Evolutionary conservation across 2,888 invertebrate genomes (phyloP).

Genomic region (Crocallis elinguaria): DNA sequence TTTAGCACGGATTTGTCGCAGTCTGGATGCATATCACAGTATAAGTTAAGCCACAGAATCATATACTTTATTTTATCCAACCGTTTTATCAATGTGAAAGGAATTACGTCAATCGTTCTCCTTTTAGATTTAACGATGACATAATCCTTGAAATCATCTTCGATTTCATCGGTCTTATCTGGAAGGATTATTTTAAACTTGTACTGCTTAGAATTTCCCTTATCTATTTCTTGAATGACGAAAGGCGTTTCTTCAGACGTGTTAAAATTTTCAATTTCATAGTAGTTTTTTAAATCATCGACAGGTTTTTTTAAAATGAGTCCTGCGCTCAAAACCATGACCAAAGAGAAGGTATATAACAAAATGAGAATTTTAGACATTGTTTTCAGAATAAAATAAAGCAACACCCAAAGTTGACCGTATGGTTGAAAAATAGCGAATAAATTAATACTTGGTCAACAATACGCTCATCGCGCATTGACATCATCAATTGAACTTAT

Average conservation of each 20-base stretch:
- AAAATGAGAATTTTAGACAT: slow-evolving; percentile 32
- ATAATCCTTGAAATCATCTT: slow-evolving; percentile 40
- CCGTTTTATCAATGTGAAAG: slow-evolving; percentile 40
- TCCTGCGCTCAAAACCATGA: slow-evolving; percentile 28
- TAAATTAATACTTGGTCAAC: slow-evolving; percentile 38
- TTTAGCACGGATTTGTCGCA: slow-evolving; percentile 52
- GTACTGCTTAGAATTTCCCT: slow-evolving; percentile 34
- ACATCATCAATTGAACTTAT: slow-evolving; percentile 57
- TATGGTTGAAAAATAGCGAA: slow-evolving; percentile 26
- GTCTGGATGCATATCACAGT: slow-evolving; percentile 56
- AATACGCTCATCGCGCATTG: slow-evolving; percentile 39
- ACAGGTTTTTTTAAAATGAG: slow-evolving; percentile 32
- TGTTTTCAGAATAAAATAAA: not conserved
- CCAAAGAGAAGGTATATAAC: slow-evolving; percentile 27
- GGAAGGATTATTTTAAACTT: slow-evolving; percentile 39
- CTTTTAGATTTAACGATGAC: slow-evolving; percentile 48
- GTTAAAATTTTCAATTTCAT: slow-evolving; percentile 41
- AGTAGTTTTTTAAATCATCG: slow-evolving; percentile 35
- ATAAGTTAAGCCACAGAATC: slow-evolving; percentile 53
- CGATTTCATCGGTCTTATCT: slow-evolving; percentile 34
- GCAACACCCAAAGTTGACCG: slow-evolving; percentile 9
- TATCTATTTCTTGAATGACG: slow-evolving; percentile 37
- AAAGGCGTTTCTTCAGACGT: slow-evolving; percentile 34
- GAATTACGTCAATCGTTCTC: slow-evolving; percentile 43
- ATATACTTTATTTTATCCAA: slow-evolving; percentile 51